phyloP scores from a whole-genome alignment of 1,140 invertebrate species.

The Drosophila fuyamai region DNA sequence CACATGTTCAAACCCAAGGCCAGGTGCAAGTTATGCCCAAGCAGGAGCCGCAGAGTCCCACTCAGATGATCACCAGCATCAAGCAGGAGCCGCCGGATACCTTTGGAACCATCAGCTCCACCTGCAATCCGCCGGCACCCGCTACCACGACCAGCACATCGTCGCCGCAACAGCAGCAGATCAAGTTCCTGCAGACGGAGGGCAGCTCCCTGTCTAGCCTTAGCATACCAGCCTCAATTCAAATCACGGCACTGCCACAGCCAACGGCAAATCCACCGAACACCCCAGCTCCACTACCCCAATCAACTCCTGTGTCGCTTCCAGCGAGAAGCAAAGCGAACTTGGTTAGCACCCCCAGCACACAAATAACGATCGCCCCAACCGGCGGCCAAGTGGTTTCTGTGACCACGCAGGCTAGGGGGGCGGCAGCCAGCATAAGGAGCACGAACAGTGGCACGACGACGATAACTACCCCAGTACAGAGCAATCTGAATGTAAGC shows the following conservation, averaged over 20 bases:
- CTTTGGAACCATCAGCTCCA: slow-evolving; percentile 46
- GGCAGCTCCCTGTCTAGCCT: slow-evolving; percentile 52
- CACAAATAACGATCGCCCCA: slow-evolving; percentile 47
- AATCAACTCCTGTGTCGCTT: slow-evolving; percentile 3
- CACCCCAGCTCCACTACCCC: neutral
- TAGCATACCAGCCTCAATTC: slow-evolving; percentile 73
- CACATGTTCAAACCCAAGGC: slow-evolving; percentile 11
- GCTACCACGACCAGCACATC: slow-evolving; percentile 23
- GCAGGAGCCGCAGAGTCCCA: slow-evolving; percentile 79
- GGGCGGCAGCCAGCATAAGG: slow-evolving; percentile 9
- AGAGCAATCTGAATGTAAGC: slow-evolving; percentile 70
- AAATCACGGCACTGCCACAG: slow-evolving; percentile 75
- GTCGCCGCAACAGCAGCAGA: slow-evolving; percentile 45
- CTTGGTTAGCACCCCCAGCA: slow-evolving; percentile 24
- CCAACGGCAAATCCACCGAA: slow-evolving; percentile 12
- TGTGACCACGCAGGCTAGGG: slow-evolving; percentile 28
- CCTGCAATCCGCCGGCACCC: slow-evolving; percentile 31
- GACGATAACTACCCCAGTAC: slow-evolving; percentile 54
- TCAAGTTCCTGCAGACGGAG: slow-evolving; percentile 70
- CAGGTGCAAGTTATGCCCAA: slow-evolving; percentile 61
- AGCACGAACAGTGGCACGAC: slow-evolving; percentile 14
- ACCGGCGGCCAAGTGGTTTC: slow-evolving; percentile 47
- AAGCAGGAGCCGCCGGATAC: slow-evolving; percentile 80
- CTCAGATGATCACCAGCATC: slow-evolving; percentile 76
- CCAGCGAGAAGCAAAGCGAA: slow-evolving; percentile 19